Conservation (phyloP, 2,888 invertebrate genomes). For the Protodeltote pygarga region DNA sequence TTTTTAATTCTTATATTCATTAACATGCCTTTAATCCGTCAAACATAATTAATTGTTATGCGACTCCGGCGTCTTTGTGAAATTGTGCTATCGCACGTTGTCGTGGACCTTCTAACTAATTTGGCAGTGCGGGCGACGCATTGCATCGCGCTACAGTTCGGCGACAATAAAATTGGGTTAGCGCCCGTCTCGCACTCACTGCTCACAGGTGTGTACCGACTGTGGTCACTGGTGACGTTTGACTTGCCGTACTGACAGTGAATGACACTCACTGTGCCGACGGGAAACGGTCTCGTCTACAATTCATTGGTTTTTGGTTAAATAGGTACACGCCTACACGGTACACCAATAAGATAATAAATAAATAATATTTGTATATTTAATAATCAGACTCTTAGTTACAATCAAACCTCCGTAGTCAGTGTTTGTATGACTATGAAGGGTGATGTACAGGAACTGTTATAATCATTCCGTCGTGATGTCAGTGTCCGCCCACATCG, state of each 20-base stretch:
- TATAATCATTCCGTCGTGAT: conserved; percentile 2
- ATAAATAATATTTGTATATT: no score
- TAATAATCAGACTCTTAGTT: neutral
- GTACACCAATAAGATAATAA: no score
- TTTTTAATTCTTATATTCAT: no score
- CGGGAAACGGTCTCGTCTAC: neutral
- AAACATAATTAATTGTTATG: no score
- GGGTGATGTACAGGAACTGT: neutral
- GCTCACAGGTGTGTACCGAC: conserved; percentile 3
- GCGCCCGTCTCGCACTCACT: conserved; percentile 35
- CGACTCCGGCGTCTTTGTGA: no score
- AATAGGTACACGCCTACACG: no score
- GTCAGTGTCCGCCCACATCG: conserved; percentile 8
- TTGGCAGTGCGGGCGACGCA: conserved; percentile 4
- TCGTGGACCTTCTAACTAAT: conserved; percentile 13
- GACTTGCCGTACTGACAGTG: no score
- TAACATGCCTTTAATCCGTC: no score
- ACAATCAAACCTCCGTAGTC: no score
- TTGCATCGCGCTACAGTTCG: conserved; percentile 7
- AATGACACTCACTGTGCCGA: no score
- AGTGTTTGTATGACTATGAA: no score
- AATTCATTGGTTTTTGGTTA: neutral
- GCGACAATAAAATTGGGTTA: conserved; percentile 51
- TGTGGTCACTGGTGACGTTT: neutral
- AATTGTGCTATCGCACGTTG: neutral